Percentiles rank a stretch among this genome's conserved stretches.
Evolutionary conservation across 2,888 invertebrate genomes (phyloP).

Genomic region (Drosophila leonis): DNA sequence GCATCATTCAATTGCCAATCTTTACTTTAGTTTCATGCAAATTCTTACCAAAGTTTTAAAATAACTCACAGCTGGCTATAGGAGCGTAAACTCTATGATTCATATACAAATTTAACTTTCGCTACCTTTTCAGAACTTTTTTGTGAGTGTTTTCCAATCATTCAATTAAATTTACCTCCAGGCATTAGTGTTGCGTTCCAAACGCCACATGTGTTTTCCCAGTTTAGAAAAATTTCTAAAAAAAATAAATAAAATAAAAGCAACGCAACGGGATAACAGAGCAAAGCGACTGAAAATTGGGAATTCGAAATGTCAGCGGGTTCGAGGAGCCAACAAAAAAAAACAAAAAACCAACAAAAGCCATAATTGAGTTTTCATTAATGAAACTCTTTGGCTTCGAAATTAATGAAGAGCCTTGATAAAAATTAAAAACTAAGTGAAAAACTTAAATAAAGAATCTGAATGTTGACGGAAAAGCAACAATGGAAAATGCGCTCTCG

Average conservation of each 20-base stretch:
- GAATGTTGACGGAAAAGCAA: conserved; percentile 49
- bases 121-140: neutral
- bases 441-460: conserved; percentile 51
- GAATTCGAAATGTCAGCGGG: neutral
- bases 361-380: conserved; percentile 68
- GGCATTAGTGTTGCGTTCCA: neutral
- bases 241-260: conserved; percentile 6
- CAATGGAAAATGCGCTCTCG: conserved; percentile 64
- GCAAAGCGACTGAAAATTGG: neutral
- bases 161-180: conserved; percentile 11
- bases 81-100: neutral
- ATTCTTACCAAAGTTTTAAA: neutral
- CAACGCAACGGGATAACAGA: conserved; percentile 1
- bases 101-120: neutral
- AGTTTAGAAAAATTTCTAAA: conserved; percentile 3
- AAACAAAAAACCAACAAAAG: conserved; percentile 32
- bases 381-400: conserved; percentile 44
- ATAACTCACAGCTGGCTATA: neutral
- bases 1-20: neutral
- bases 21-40: too few relatives aligned
- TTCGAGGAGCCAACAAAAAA: neutral
- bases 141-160: neutral
- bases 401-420: conserved; percentile 60
- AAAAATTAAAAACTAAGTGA: conserved; percentile 40
- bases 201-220: conserved; percentile 25